Base-by-base conservation (phyloP, 2,797 vertebrate genomes). In the Halcyon chelicuti region DNA sequence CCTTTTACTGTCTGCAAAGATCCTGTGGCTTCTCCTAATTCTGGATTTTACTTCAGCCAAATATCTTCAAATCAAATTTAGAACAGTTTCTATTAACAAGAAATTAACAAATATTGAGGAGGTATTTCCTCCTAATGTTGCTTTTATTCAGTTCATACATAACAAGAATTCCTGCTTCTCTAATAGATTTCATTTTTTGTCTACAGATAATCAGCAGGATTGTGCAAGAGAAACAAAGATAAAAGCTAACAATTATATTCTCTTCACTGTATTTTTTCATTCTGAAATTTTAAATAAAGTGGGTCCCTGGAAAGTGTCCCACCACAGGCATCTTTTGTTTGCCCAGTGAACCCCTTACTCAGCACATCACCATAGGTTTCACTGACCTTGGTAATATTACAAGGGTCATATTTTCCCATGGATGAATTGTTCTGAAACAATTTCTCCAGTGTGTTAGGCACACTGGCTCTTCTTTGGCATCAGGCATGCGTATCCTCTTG, bases 341-440 rank as follows among this genome's bases (percentile, higher is more conserved):
- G 88, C 82, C 87, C 94, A 96, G 91, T 82, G 94, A 94, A 79
- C 23, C 66, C 85, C 90, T 96, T 96, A 83, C 90, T 95, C 93
- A 96, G 95, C 93, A 96, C 89, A 93, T 55, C 93, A 82, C 42
- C 65, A 23, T 29, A 61, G 78, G 82, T 97, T 97, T 95, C 95
- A 96, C 91, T 95, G 96, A 97, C 97, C 93, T 95, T 94, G 91
- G 94, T 73, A 93, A 96, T 95, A 97, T 97, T 95, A 81, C 83
- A 77, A 96, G 84, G 97, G 97, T 97, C 96, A 96, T 96, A 97
- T 98, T 98, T 98, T 97, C 90, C 95, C 95, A 98, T 83, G 94
- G 98, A 95, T 96, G 97, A 96, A 88, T 95, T 97, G 83, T 76
- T 97, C 88, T 82, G 70, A 55, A 98, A 97, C 97, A 98, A 96